Base-by-base conservation (phyloP, 64 coral and sea anemone genomes). In the Orbicella faveolata region DNA sequence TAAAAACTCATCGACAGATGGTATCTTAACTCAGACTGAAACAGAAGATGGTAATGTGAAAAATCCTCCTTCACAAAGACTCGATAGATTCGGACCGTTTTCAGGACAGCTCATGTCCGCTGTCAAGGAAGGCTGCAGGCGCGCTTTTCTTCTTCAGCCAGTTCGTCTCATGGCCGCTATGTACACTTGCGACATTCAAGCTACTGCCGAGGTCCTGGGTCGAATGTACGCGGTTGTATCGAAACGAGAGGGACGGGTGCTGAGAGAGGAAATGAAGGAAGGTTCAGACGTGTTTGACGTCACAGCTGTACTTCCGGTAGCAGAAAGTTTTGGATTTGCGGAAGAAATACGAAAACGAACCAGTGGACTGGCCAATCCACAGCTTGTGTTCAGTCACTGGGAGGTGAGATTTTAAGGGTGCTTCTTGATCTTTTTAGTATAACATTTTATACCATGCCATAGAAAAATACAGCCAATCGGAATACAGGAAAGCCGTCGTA, bases 261-360 rank as follows among this genome's bases (percentile, higher is more conserved):
- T 91, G 34, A 93, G 79, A 36, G 96, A 99, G 36, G 88, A 95
- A 78, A 99, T 99, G 96, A 95, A 92, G 37, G 94, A 99, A 80
- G 96, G 96, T 1, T 99, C 96, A 23, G 96, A 99, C 54, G 91
- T 99, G 79, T 99, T 99, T 93, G 94, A 95, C 36, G 96, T 99
- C 48, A 92, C 80, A 69, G 94, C 96, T 36, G 93, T 99, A 9
- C 83, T 99, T n/a, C 96, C 96, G 6, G 96, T 99, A 7, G 96
- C 96, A 3, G 96, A 98, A 67, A 99, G 96, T 89, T 99, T 99
- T 77, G 96, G 96, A 0, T 99, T 99, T 80, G 81, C 96, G 13
- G 96, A 99, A 25, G 94, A 99, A 80, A 99, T 99, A 73, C 88
- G 96, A 52, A 99, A 99, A 69, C 88, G 94, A 61, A 99, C 96